A percentile compares a stretch with the other conserved stretches of the same genome.
Evolutionary conservation across 2,113 vertebrate genomes (phyloP).

Genomic region (Cyphomyrus discorhynchus): DNA sequence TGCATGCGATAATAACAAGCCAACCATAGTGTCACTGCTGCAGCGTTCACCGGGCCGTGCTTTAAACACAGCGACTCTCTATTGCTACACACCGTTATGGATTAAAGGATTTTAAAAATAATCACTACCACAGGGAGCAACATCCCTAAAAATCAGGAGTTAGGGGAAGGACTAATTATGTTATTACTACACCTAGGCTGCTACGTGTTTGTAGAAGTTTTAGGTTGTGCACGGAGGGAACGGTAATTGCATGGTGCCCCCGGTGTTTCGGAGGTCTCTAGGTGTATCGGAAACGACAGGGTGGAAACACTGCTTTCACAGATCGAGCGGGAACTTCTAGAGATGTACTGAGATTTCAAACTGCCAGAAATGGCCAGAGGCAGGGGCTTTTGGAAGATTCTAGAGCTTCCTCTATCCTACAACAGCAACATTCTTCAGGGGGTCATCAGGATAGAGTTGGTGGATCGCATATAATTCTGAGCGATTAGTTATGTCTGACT

Average conservation of each 20-base stretch:
- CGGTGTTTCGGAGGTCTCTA: background rate
- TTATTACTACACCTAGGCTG: background rate
- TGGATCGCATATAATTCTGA: background rate
- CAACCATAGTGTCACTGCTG: background rate
- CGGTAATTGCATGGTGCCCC: background rate
- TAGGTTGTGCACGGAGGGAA: background rate
- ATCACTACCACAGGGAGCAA: background rate
- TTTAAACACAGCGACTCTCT: background rate
- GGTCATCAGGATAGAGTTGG: background rate
- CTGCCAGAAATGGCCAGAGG: background rate
- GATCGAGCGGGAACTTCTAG: background rate
- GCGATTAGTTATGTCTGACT: background rate
- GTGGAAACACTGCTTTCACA: background rate
- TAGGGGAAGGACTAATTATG: background rate
- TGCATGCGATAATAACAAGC: slow-evolving; percentile 25
- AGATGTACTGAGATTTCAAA: background rate
- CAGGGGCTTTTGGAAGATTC: background rate
- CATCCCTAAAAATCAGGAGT: background rate
- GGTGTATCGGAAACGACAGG: background rate
- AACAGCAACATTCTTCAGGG: background rate
- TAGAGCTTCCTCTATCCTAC: background rate
- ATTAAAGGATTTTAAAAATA: background rate
- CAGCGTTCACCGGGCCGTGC: background rate
- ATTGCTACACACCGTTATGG: background rate
- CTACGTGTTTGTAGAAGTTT: background rate